Conservation (phyloP, 2,888 invertebrate species). For the Syrista parreyssii region DNA sequence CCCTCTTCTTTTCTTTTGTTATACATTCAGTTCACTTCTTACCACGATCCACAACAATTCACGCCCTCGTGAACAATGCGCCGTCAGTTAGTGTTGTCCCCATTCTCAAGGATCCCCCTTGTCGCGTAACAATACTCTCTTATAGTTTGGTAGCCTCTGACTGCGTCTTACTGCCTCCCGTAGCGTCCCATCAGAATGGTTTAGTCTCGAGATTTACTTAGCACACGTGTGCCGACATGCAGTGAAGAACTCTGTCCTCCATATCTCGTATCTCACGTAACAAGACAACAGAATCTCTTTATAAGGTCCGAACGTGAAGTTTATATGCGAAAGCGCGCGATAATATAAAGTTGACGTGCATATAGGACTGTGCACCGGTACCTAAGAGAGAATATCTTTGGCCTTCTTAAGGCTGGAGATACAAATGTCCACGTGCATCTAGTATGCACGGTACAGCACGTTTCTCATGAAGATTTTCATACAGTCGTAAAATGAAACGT, state of each 20-base stretch:
- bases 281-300: slow-evolving; percentile 58
- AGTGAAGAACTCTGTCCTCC: slow-evolving; percentile 25
- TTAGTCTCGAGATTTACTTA: slow-evolving; percentile 52
- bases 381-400: neutral
- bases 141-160: neutral
- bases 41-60: neutral
- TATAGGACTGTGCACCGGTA: neutral
- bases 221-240: slow-evolving; percentile 47
- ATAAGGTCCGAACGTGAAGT: slow-evolving; percentile 45
- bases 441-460: neutral
- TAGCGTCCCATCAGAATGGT: slow-evolving; percentile 28
- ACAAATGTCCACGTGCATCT: neutral
- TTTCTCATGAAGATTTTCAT: neutral
- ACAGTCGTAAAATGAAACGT: neutral
- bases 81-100: slow-evolving; percentile 23
- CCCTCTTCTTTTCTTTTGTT: neutral
- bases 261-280: slow-evolving; percentile 51
- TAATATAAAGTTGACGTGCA: slow-evolving; percentile 17
- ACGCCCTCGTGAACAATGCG: neutral
- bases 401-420: neutral
- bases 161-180: neutral
- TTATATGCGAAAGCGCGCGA: slow-evolving; percentile 18
- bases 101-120: slow-evolving; percentile 31
- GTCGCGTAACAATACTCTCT: neutral
- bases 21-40: neutral